Evolutionary conservation across 2,888 invertebrate species (phyloP), one percentile per base, ranked within the genome.

Genomic region (Bombyx huttoni): DNA sequence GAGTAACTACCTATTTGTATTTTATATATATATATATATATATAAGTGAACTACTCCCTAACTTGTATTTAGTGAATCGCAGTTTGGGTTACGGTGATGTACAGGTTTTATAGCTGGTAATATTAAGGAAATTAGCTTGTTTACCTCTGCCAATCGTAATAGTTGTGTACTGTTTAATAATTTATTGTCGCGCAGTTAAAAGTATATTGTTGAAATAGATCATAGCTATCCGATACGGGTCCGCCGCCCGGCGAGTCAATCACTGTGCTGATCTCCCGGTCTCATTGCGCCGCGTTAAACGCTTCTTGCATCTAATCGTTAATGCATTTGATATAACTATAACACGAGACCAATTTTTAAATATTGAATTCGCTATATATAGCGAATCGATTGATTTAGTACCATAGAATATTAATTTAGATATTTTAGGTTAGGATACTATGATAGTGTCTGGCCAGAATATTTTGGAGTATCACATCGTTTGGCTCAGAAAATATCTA

Each of bases 71-170:
- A 81, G 80, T 72, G 72, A 78, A 75, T 68, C 64, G 72, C 79
- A 78, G 81, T 86, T 87, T 86, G 81, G 87, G 81, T 88, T 86
- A 87, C 83, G 85, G 83, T 77, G 80, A 72, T 86, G 86, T 86
- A 83, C 86, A 86, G 85, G 85, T 84, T 86, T 79, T 76, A 85
- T 85, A 86, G 87, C 88, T 87, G 88, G 87, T 88, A 87, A 87
- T 88, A 84, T 86, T 81, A 83, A 81, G 74, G 67, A 68, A 79
- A 24, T 24, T 84, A 86, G 87, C 88, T 88, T 83, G 84, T 86
- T 86, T 85, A 87, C 87, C 88, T 88, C 87, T 84, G 88, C 88
- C 88, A 85, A 81, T 87, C 86, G 83, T 85, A 84, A 84, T 87
- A 84, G 83, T 85, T 81, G 73, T 81, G 76, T 85, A 82, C 81